These are phyloP conservation scores for Thaumatotibia leucotreta DNA, from an alignment of 1,140 invertebrate species.

Conservation along the genomic window DNA sequence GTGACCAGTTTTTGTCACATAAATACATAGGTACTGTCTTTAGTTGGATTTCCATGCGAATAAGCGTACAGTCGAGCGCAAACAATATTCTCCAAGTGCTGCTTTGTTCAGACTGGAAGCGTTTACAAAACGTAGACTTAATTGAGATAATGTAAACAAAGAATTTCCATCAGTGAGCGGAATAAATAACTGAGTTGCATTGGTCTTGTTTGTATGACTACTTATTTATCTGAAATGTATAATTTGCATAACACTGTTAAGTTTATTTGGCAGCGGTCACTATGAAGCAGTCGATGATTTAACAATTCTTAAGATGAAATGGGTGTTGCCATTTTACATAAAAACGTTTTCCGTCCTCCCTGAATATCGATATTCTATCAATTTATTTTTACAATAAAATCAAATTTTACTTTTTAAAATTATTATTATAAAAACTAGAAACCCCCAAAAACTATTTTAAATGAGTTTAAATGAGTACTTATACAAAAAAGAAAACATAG, in stretches of 20 bases:
- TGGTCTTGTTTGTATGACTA: conserved; percentile 38
- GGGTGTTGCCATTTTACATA: too few species aligned
- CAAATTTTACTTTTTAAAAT: too few species aligned
- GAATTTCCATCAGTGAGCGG: conserved; percentile 48
- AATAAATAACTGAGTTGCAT: conserved; percentile 47
- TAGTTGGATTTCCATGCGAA: conserved; percentile 16
- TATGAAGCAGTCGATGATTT: background rate
- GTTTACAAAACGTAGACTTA: conserved; percentile 70
- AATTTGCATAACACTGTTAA: conserved; percentile 23
- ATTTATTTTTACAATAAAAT: too few species aligned
- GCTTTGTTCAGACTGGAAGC: conserved; percentile 43
- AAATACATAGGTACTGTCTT: too few species aligned
- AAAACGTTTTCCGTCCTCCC: too few species aligned
- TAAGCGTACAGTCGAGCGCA: conserved; percentile 25
- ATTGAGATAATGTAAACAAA: conserved; percentile 73
- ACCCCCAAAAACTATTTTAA: too few species aligned
- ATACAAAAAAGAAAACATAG: too few species aligned
- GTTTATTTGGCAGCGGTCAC: background rate
- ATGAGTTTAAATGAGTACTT: too few species aligned
- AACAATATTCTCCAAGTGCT: conserved; percentile 65
- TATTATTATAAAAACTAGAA: too few species aligned
- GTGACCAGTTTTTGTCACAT: too few species aligned
- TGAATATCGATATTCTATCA: too few species aligned
- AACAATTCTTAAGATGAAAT: too few species aligned
- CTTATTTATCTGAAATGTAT: conserved; percentile 29